Conservation (phyloP, 2,797 vertebrate species). For the Hephaestus fuliginosus region DNA sequence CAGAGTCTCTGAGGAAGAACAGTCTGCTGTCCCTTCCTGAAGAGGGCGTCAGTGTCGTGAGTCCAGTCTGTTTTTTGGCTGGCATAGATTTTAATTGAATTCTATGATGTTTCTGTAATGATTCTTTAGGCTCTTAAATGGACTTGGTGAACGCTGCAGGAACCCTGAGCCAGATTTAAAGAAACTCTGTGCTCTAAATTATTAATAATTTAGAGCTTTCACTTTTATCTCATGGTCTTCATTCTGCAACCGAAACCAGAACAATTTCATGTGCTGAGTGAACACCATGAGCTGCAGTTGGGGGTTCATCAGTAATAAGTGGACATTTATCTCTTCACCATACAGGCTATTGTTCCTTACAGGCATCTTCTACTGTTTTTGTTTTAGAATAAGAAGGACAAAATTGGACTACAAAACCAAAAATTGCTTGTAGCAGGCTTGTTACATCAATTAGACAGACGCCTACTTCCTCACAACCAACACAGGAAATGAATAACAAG, state of each 20-base stretch:
- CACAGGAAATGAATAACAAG: constrained; percentile 3
- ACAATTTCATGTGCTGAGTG: neutral
- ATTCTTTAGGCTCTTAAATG: neutral
- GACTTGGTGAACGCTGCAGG: neutral
- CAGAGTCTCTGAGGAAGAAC: too few relatives aligned
- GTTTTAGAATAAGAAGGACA: neutral
- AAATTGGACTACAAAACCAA: neutral
- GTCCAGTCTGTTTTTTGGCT: too few relatives aligned
- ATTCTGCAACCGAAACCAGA: constrained; percentile 20
- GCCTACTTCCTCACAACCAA: neutral
- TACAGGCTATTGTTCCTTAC: neutral
- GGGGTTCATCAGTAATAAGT: neutral
- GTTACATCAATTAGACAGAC: neutral
- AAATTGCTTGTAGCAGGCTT: neutral
- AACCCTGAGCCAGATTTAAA: neutral
- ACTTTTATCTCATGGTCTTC: neutral
- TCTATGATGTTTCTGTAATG: neutral
- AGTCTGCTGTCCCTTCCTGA: too few relatives aligned
- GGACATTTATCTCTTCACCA: neutral
- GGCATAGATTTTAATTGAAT: neutral
- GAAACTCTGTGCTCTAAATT: neutral
- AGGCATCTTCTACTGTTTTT: neutral
- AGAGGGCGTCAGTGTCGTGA: too few relatives aligned
- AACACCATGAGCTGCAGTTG: neutral
- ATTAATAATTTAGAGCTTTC: constrained; percentile 12